Base-by-base conservation (phyloP, 2,797 vertebrate species). In the Ptychobarbus kaznakovi region DNA sequence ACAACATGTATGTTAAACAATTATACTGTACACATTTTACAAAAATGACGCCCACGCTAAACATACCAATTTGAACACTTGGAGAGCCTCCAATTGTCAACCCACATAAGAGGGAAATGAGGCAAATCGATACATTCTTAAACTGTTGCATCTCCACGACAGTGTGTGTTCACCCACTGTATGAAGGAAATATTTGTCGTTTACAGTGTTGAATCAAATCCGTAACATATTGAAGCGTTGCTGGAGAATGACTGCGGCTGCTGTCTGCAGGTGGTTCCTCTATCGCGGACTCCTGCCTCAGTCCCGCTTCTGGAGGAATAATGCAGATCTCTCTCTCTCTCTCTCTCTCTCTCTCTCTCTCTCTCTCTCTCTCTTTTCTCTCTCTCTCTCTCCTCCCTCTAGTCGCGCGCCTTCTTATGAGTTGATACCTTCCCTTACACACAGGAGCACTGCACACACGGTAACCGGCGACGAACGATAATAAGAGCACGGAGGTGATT, bases 61-160 rank as follows among this genome's bases (percentile, higher is more conserved):
- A 95, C 96, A 92, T 96, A 99, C 98, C 97, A 92, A 98, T 99
- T 90, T 99, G 98, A 90, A 99, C 98, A 94, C 97, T 97, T 89
- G 97, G 97, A 93, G 96, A 96, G 90, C 95, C 97, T 92, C 97
- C 96, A 84, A 96, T 95, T 92, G 96, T 95, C 93, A 97, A 95
- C 91, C 96, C 97, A 96, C 96, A 97, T 91, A 97, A 94, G 92
- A 97, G 95, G 92, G 97, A 95, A 91, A 96, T 95, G 87, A 97
- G 92, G 88, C 96, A 95, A 90, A 96, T 92, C 95, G 96, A 95
- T 94, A 97, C 94, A 96, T 95, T 96, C 94, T 96, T 96, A 93
- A 96, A 97, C 95, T 97, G 97, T 93, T 96, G 96, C 97, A 99
- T 99, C 95, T 97, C 96, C 97, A 96, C 95, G 94, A 94, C 94